Base-by-base conservation (phyloP, 2,113 vertebrate species). In the Solenodon paradoxus region DNA sequence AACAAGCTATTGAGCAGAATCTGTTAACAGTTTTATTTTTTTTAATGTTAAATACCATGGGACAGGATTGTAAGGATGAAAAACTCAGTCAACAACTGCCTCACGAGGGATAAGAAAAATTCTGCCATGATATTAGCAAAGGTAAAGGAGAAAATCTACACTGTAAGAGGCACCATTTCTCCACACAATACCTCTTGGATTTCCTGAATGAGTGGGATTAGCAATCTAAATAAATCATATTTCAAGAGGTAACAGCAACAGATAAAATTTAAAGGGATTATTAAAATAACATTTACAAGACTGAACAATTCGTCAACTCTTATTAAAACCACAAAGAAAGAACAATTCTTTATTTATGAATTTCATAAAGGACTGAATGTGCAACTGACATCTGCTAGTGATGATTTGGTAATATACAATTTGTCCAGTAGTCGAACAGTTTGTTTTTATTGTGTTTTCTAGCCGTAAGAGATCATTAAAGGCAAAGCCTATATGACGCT, bases 251-350 rank as follows among this genome's bases (percentile, higher is more conserved):
- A 98, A 99, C 98, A 99, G 99, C 98, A 99, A 99, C 98, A 99
- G 98, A 99, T 99, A 99, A 98, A 98, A 98, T 98, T 99, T 99
- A 99, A 99, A 99, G 99, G 98, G 98, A 99, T 99, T 99, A 99
- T 99, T 99, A 99, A 99, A 99, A 99, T 98, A 99, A 99, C 99
- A 99, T 99, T 99, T 99, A 99, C 99, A 99, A 99, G 99, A 99
- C 99, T 99, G 98, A 99, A 99, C 98, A 99, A 99, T 99, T 98
- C 98, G 97, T 98, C 98, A 99, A 99, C 98, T 99, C 98, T 98
- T 99, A 99, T 99, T 99, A 99, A 99, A 99, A 99, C 98, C 98
- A 99, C 98, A 99, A 98, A 99, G 98, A 98, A 98, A 98, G 98
- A 98, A 98, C 97, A 97, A 98, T 98, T 98, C 96, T 98, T 99